Evolutionary conservation across 2,888 invertebrate genomes (phyloP).

Genomic region (Spatulosminthurus flaviceps): DNA sequence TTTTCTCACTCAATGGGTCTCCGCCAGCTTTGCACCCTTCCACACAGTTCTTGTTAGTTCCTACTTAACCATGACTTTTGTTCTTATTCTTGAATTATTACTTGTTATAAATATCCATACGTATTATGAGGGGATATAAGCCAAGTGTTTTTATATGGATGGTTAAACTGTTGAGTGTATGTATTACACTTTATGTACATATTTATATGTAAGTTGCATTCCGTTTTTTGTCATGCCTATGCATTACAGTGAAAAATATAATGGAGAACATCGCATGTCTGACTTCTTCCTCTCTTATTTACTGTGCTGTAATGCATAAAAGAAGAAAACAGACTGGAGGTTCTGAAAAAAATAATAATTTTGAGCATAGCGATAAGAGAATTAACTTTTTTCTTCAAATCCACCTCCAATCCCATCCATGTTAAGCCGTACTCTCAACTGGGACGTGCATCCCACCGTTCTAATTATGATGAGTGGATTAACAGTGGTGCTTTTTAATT

Average conservation of each 20-base stretch:
- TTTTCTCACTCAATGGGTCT: constrained; percentile 34
- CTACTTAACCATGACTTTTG: background rate
- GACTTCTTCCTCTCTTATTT: no score
- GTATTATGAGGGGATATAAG: no score
- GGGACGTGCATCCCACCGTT: constrained; percentile 38
- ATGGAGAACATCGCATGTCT: no score
- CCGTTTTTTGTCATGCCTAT: no score
- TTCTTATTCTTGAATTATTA: constrained; percentile 7
- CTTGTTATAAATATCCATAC: background rate
- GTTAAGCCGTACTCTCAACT: background rate
- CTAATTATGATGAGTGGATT: constrained; percentile 48
- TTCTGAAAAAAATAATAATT: background rate
- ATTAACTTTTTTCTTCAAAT: background rate
- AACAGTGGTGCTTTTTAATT: constrained; percentile 42
- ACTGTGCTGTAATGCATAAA: no score
- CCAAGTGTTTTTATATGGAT: background rate
- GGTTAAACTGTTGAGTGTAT: background rate
- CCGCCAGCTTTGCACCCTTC: no score
- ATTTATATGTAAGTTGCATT: no score
- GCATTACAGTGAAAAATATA: no score
- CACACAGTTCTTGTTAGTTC: background rate
- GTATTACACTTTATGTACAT: no score
- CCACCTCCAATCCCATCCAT: background rate
- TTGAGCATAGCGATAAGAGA: background rate
- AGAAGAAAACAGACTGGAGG: no score